Evolutionary conservation across 2,888 invertebrate species (phyloP), one percentile per base, ranked within the genome.

Genomic region (Gari tellinella): DNA sequence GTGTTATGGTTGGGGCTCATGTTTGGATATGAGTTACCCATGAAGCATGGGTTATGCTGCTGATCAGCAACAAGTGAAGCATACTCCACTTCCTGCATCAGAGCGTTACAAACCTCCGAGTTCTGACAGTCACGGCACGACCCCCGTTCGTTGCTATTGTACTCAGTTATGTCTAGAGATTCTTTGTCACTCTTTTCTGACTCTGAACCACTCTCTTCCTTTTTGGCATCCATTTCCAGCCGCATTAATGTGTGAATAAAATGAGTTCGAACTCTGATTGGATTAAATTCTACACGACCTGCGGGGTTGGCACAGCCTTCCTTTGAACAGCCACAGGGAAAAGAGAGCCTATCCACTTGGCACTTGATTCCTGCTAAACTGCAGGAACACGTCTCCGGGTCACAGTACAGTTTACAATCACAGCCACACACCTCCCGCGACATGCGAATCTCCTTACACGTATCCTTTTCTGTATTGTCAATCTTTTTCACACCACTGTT

Each of bases 161-260:
- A 91, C 56, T 85, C 80, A n/a, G 78, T 72, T 61, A 85, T 57
- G 65, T 88, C 87, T 89, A 97, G 97, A 12, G 60, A 85, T 43
- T 78, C 67, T 37, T 56, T 55, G 21, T 70, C 67, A n/a, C 58
- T 45, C 4, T 57, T 64, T 12, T 56, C 49, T 43, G 58, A 61
- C 31, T 61, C 69, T 12, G 43, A 40, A 17, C 60, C 67, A 17
- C 41, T 69, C 37, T 78, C 69, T 19, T 67, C 65, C 10, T 53
- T 48, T 21, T 69, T 78, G 17, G 80, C 83, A 69, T 91, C 90
- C 55, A 90, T 63, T 63, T 91, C 89, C 14, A 92, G 77, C 26
- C 98, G 94, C 98, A 98, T 98, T 60, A 99, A 94, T 0, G 99
- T 99, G 90, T 98, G 98, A 86, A 99, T 97, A 90, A 98, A 99